Conservation (phyloP, 2,113 vertebrate genomes). For the Carlito syrichta region DNA sequence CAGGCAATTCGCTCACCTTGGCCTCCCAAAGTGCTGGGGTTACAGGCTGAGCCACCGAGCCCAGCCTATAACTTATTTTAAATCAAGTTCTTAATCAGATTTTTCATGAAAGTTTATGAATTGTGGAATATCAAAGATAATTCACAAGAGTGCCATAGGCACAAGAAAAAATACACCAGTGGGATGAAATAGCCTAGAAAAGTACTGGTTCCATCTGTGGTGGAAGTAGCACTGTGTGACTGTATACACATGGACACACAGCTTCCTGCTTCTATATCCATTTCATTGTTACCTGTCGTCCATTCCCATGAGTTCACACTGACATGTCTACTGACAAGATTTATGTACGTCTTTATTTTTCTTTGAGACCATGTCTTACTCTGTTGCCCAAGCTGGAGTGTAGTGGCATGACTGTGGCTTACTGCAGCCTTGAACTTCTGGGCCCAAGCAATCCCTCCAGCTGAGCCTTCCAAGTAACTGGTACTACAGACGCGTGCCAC, state of each 20-base stretch:
- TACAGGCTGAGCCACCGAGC: background rate
- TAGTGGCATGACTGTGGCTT: background rate
- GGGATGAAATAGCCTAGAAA: background rate
- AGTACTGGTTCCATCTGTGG: background rate
- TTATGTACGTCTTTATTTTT: background rate
- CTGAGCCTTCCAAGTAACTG: background rate
- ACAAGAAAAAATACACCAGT: background rate
- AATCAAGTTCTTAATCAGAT: background rate
- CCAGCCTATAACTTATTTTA: background rate
- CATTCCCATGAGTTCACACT: background rate
- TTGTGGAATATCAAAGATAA: background rate
- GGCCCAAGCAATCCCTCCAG: background rate
- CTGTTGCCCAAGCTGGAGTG: background rate
- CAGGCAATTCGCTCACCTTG: background rate
- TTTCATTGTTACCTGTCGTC: background rate
- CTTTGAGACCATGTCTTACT: background rate
- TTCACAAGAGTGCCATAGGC: background rate
- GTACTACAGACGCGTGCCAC: background rate
- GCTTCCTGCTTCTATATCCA: background rate
- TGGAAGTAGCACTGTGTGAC: background rate
- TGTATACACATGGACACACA: too few relatives aligned
- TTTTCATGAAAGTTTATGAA: background rate
- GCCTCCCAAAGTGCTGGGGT: background rate
- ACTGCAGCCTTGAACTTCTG: background rate
- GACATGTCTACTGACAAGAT: background rate